Conservation (phyloP, 2,113 vertebrate genomes). For the Nannobrachium achirus region DNA sequence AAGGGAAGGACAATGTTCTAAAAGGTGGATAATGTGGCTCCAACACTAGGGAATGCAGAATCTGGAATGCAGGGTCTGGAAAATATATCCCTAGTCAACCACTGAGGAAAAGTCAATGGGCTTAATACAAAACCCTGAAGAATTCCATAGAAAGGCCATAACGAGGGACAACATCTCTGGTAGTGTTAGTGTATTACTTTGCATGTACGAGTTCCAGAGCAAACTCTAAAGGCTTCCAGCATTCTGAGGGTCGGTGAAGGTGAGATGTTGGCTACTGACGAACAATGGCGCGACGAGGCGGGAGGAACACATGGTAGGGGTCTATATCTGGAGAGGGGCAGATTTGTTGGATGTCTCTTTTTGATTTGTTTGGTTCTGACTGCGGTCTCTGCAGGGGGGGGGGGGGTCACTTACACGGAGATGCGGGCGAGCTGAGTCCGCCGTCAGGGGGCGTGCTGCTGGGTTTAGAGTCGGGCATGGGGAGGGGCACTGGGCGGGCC, state of each 20-base stretch:
- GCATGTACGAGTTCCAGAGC: slow-evolving; percentile 24
- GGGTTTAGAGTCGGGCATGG: slow-evolving; percentile 97
- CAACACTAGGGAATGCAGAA: slow-evolving; percentile 35
- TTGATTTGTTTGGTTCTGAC: slow-evolving; percentile 56
- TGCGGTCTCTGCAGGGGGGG: slow-evolving; percentile 63
- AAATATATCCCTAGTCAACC: neutral
- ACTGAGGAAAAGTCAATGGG: slow-evolving; percentile 16
- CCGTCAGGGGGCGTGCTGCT: slow-evolving; percentile 95
- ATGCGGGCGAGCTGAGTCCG: slow-evolving; percentile 92
- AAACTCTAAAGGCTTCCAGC: slow-evolving; percentile 22
- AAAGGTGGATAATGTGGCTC: slow-evolving; percentile 17
- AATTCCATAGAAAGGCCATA: slow-evolving; percentile 40
- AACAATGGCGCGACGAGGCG: slow-evolving; percentile 53
- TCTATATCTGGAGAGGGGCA: slow-evolving; percentile 9
- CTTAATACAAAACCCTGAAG: slow-evolving; percentile 53
- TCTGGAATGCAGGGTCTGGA: neutral
- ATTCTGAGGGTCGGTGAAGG: slow-evolving; percentile 40
- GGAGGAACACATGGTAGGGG: slow-evolving; percentile 56
- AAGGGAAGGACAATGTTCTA: slow-evolving; percentile 23
- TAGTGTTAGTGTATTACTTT: slow-evolving; percentile 19
- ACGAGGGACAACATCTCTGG: slow-evolving; percentile 28
- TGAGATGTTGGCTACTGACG: slow-evolving; percentile 54
- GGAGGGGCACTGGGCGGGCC: slow-evolving; percentile 98
- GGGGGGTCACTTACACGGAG: slow-evolving; percentile 93
- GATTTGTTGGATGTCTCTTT: slow-evolving; percentile 12